phyloP scores from a whole-genome alignment of 2,113 vertebrate species.

The Girardinichthys multiradiatus region DNA sequence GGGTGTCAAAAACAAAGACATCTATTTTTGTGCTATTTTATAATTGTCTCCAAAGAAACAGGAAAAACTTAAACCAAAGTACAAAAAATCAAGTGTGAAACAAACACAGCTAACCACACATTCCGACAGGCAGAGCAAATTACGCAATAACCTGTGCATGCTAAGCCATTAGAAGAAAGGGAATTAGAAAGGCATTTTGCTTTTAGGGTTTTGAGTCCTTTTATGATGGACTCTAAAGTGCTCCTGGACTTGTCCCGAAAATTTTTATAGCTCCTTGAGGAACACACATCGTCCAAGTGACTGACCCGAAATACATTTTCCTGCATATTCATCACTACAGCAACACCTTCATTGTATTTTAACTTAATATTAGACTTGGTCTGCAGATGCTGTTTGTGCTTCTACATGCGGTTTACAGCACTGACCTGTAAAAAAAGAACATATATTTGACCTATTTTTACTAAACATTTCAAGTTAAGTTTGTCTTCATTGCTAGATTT shows the following conservation, averaged over 20 bases:
- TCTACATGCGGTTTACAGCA: background rate
- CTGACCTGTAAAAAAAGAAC: background rate
- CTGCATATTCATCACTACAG: too few species aligned
- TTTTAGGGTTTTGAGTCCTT: background rate
- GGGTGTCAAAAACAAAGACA: conserved; percentile 21
- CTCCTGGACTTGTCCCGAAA: background rate
- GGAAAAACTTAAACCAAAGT: background rate
- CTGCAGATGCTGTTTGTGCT: background rate
- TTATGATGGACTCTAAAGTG: background rate
- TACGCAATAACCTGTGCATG: background rate
- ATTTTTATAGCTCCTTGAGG: background rate
- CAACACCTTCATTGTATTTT: too few species aligned
- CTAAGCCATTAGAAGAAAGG: conserved; percentile 5
- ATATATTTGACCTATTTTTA: background rate
- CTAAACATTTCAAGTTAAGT: too few species aligned
- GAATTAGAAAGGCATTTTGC: background rate
- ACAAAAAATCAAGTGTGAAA: conserved; percentile 9
- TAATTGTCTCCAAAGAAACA: conserved; percentile 32
- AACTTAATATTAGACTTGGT: too few species aligned
- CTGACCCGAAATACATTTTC: background rate
- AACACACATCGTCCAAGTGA: background rate
- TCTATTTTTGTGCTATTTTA: conserved; percentile 31
- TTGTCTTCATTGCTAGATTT: too few species aligned
- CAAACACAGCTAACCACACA: conserved; percentile 9
- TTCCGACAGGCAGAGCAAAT: conserved; percentile 7